Conservation (phyloP, 2,113 vertebrate species). For the Cisticola juncidis region DNA sequence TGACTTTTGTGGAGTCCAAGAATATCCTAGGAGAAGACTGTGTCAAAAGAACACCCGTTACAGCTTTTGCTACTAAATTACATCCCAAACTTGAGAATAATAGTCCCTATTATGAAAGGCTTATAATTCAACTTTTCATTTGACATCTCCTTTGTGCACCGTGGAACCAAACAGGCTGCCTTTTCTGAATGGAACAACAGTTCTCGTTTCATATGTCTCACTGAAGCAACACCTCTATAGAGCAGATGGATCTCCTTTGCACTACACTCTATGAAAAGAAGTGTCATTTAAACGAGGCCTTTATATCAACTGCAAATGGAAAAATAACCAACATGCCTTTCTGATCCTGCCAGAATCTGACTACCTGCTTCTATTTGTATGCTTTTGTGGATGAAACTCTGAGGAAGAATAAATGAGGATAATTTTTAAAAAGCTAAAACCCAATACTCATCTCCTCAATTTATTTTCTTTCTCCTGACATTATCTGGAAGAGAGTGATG, state of each 20-base stretch:
- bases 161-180: constrained; percentile 5
- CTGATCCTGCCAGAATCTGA: not conserved
- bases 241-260: not conserved
- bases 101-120: not conserved
- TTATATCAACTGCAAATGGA: not conserved
- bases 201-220: not conserved
- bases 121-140: constrained; percentile 32
- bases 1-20: not conserved
- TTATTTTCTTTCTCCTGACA: not conserved
- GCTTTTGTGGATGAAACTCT: not conserved
- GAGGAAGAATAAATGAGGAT: not conserved
- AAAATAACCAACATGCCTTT: not conserved
- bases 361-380: not conserved
- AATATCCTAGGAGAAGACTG: not conserved
- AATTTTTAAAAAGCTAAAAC: not conserved
- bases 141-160: constrained; percentile 34
- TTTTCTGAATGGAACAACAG: constrained; percentile 25
- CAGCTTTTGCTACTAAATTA: constrained; percentile 2
- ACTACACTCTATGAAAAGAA: not conserved
- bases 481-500: not conserved
- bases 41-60: not conserved
- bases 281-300: constrained; percentile 28
- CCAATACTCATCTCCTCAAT: not conserved
- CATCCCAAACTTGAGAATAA: constrained; percentile 18
- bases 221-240: constrained; percentile 10